A percentile compares a stretch with the other conserved stretches of the same genome.
Evolutionary conservation across 2,888 invertebrate species (phyloP).

Genomic region (Fissipunctia ypsillon): DNA sequence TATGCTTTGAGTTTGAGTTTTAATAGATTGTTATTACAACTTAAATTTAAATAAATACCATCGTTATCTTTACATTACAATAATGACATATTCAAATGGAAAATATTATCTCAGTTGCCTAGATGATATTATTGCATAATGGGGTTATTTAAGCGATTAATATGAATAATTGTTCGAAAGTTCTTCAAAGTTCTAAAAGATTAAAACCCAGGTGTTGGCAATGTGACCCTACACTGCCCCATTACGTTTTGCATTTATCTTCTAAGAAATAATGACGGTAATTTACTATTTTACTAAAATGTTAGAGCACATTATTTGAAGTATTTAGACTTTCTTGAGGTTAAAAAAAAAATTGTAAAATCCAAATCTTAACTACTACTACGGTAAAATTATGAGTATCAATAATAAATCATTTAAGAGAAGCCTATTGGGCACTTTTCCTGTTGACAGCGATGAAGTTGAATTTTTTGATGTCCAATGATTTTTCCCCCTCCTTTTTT

Average conservation of each 20-base stretch:
- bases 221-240: not conserved
- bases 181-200: slow-evolving; percentile 20
- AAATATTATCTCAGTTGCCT: not conserved
- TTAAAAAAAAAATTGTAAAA: no score
- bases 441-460: no score
- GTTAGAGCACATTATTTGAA: not conserved
- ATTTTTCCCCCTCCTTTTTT: no score
- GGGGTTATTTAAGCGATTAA: not conserved
- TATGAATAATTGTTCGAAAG: slow-evolving; percentile 23
- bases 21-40: not conserved
- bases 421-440: not conserved
- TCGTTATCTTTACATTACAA: not conserved
- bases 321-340: not conserved
- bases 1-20: no score
- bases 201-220: slow-evolving; percentile 20
- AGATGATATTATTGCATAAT: not conserved
- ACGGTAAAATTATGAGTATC: not conserved
- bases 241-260: not conserved
- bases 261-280: not conserved
- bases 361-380: not conserved
- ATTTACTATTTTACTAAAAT: slow-evolving; percentile 4
- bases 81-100: not conserved
- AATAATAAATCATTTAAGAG: not conserved
- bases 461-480: no score
- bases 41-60: not conserved